Base-by-base conservation (phyloP, 2,113 vertebrate genomes). In the Platysteira castanea region DNA sequence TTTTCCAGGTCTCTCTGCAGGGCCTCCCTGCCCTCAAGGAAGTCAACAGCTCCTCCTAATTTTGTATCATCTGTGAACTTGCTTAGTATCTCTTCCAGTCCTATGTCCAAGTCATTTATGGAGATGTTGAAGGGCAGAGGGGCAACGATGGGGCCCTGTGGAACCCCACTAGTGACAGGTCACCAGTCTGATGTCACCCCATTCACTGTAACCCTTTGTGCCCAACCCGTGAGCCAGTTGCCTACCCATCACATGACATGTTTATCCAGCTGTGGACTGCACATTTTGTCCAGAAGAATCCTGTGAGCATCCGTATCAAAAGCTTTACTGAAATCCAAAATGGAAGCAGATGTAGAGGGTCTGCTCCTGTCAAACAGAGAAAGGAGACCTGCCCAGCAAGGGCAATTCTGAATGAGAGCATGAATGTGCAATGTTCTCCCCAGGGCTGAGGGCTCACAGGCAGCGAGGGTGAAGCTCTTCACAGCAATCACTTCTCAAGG, bases 371-470 rank as follows among this genome's bases (percentile, higher is more conserved):
- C 0, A 4, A 76, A 69, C 12, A 70, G 50, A 53, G 52, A 28
- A 69, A 46, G 30, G 37, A 18, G 24, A 61, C 6, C 33, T 59
- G 69, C 33, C 50, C 68, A 50, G 42, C 54, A 54, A 39, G n/a
- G 19, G 13, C 53, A 49, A 19, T n/a, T 90, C 30, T 30, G 7
- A 44, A 16, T 8, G 41, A 44, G 28, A 46, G 13, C 11, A 46
- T 0, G 3, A 30, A 39, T 3, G 18, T 68, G 17, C 22, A 3
- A 21, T 4, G 6, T 5, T 73, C 23, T 68, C 27, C 30, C 11
- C 0, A 0, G 31, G 21, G 10, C 37, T 60, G n/a, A 23, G 12
- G 0, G 2, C 42, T 81, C 35, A 24, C 22, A 31, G 41, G 50
- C 63, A 84, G 30, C 0, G 0, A 75, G 10, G 21, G 14, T 22